Percentiles rank a stretch among this genome's conserved stretches.
Conservation (phyloP, 2,888 invertebrate species). For the Latrodectus hesperus region DNA sequence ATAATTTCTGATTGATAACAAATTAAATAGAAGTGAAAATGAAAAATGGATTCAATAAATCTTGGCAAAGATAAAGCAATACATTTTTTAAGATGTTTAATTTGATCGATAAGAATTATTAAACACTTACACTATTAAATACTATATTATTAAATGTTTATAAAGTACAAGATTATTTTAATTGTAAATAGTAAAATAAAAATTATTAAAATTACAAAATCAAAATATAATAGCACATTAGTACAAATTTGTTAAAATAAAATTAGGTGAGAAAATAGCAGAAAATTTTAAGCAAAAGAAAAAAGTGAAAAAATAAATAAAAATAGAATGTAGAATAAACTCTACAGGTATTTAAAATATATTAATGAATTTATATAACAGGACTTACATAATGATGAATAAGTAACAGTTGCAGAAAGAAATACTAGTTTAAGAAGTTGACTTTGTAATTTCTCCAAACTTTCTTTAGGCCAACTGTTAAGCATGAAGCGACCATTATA, state of each 20-base stretch:
- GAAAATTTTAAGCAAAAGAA: background rate
- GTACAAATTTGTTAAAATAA: background rate
- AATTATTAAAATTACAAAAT: background rate
- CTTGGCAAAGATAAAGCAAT: no score
- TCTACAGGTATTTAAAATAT: background rate
- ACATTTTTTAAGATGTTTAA: no score
- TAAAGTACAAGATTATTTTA: no score
- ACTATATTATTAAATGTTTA: no score
- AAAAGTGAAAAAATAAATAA: background rate
- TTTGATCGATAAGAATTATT: no score
- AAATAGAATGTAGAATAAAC: background rate
- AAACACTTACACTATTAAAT: no score
- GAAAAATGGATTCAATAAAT: no score
- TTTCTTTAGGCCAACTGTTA: constrained; percentile 33
- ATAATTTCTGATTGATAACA: no score
- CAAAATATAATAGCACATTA: background rate
- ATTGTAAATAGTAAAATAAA: no score
- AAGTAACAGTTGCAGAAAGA: constrained; percentile 40
- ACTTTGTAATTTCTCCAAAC: constrained; percentile 8
- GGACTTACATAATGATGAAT: constrained; percentile 38
- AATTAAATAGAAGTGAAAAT: no score
- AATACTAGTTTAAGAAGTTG: constrained; percentile 49
- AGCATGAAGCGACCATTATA: constrained; percentile 33
- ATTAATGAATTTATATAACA: background rate
- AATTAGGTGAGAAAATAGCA: background rate